Base-by-base conservation (phyloP, 2,797 vertebrate genomes). In the Sebastolobus alascanus region DNA sequence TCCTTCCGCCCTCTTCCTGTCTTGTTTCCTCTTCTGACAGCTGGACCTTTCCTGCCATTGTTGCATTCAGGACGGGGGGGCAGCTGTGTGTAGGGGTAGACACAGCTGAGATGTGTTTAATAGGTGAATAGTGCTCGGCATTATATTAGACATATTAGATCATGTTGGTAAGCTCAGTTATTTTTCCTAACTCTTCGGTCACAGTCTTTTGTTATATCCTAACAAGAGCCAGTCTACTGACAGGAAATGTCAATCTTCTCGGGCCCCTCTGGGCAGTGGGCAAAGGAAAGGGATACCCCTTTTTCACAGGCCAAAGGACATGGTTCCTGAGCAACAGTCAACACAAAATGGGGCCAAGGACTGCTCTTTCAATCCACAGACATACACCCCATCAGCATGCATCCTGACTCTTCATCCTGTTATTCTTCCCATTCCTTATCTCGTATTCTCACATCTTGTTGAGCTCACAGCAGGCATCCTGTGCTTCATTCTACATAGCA, bases 31-130 rank as follows among this genome's bases (percentile, higher is more conserved):
- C 58, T 56, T 86, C 77, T 91, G 93, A 94, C 92, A 91, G 92
- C 92, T 87, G 87, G 92, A 87, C 90, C 85, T 92, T 94, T 96
- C 95, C 96, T 93, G 90, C 80, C 77, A 93, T 96, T 96, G 94
- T 95, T 90, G 80, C 54, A 11, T 72, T 83, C 79, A 46, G 55
- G 46, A 77, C 25, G 25, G 25, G 52, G 72, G 68, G 75, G 33
- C 58, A 76, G 79, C 68, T 64, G 68, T 68, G 65, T 80, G 61
- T 75, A 2, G 14, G 52, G 22, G 11, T 27, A 11, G 82, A 67
- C 52, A 40, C 31, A 59, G 69, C 64, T 54, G 18, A 67, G 82
- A 81, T 79, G 75, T 83, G 64, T 87, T 82, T 69, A 66, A 79
- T 70, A 83, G 70, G 76, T 77, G 46, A 89, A 79, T n/a, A 29